phyloP scores from a whole-genome alignment of 2,888 invertebrate genomes.

The Leptopilina myrica region DNA sequence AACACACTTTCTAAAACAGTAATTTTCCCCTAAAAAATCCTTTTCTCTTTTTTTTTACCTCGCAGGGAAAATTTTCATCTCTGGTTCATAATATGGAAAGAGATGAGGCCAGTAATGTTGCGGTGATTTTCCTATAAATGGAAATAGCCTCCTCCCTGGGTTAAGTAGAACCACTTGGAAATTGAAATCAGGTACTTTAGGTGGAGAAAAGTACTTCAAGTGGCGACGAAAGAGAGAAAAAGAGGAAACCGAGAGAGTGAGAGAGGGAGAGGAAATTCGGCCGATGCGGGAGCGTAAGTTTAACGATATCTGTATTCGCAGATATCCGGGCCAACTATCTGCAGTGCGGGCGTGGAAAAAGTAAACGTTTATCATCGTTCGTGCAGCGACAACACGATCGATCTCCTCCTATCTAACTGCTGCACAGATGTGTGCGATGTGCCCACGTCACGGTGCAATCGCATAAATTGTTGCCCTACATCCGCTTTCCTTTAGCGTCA shows the following conservation, averaged over 20 bases:
- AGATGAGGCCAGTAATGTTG: conserved; percentile 19
- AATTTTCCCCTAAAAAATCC: too few species aligned
- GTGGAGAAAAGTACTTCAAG: conserved; percentile 9
- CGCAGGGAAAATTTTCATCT: too few species aligned
- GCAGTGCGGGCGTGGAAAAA: conserved; percentile 57
- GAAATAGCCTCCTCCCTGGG: conserved; percentile 26
- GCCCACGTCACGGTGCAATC: conserved; percentile 20
- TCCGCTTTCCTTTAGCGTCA: conserved; percentile 26
- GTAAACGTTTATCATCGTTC: conserved; percentile 57
- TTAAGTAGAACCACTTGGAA: conserved; percentile 30
- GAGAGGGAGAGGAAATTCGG: not conserved
- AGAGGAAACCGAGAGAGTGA: not conserved
- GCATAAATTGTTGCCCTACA: conserved; percentile 40
- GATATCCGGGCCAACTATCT: conserved; percentile 48
- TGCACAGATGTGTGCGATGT: conserved; percentile 20
- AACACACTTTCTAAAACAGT: too few species aligned
- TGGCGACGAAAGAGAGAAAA: not conserved
- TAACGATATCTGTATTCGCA: conserved; percentile 33
- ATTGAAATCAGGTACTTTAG: conserved; percentile 45
- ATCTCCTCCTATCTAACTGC: conserved; percentile 13
- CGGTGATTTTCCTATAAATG: conserved; percentile 39
- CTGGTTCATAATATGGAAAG: too few species aligned
- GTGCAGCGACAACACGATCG: conserved; percentile 44
- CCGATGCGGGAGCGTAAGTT: conserved; percentile 22
- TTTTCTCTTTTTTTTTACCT: too few species aligned